phyloP scores from a whole-genome alignment of 2,797 vertebrate genomes.

The Coregonus ussuriensis region DNA sequence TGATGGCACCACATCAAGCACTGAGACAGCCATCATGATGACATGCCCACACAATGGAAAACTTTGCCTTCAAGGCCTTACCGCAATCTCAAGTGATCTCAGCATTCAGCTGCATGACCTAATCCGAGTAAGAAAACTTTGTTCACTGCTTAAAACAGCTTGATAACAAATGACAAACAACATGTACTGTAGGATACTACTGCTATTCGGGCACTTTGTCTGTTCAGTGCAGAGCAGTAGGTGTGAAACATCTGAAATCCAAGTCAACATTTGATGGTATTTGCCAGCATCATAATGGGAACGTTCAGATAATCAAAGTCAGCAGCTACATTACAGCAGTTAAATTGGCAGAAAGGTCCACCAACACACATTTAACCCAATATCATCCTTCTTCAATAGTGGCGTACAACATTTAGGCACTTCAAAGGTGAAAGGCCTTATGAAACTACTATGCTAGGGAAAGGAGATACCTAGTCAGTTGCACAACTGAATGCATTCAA shows the following conservation, averaged over 20 bases:
- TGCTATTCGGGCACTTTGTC: conserved; percentile 13
- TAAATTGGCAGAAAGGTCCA: conserved; percentile 27
- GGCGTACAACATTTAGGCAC: conserved; percentile 3
- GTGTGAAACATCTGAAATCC: conserved; percentile 50
- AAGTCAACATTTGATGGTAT: conserved; percentile 21
- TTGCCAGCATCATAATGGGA: conserved; percentile 35
- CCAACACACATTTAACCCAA: conserved; percentile 34
- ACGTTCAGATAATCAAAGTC: conserved; percentile 56
- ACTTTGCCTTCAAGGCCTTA: conserved; percentile 40
- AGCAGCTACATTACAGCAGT: conserved; percentile 12
- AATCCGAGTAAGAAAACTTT: conserved; percentile 37
- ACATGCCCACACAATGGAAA: conserved; percentile 31
- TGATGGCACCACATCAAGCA: conserved; percentile 56
- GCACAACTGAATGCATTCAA: neutral
- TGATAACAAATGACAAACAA: conserved; percentile 16
- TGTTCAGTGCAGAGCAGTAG: conserved; percentile 42
- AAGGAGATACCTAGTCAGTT: neutral
- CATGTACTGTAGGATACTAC: neutral
- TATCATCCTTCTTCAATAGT: conserved; percentile 37
- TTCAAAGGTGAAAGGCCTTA: conserved; percentile 9
- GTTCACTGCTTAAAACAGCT: neutral
- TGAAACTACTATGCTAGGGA: neutral
- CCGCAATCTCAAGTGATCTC: conserved; percentile 19
- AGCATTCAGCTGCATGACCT: conserved; percentile 42
- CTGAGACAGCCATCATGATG: conserved; percentile 32